Evolutionary conservation across 35 echinoderm and acorn worm species (phyloP).

Genomic region (Holothuria glaberrima): DNA sequence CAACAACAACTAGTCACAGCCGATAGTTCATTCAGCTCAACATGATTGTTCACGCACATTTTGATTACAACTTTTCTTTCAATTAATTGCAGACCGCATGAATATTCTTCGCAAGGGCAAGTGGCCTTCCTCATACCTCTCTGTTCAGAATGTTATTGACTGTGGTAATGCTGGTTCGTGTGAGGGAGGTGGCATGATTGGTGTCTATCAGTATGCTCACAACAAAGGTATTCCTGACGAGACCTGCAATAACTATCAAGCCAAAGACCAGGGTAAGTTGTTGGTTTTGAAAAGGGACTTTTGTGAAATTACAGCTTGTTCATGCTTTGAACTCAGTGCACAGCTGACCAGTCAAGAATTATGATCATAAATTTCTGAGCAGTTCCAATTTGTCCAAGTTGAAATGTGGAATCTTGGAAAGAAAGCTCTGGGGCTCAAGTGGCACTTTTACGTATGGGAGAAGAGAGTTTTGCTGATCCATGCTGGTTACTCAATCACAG

Average conservation of each 20-base stretch:
- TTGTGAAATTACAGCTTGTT: no score
- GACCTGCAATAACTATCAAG: constrained; percentile 98
- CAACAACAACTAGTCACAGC: no score
- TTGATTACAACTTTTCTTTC: neutral
- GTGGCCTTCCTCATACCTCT: constrained; percentile 90
- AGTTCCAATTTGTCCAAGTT: no score
- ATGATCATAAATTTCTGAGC: no score
- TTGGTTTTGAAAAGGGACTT: no score
- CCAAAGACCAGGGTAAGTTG: constrained; percentile 82
- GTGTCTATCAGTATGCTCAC: constrained; percentile 90
- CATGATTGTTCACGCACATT: neutral
- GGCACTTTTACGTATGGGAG: no score
- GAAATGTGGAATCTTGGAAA: no score
- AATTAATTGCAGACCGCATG: constrained; percentile 78
- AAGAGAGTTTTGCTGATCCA: no score
- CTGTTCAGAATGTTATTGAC: constrained; percentile 94
- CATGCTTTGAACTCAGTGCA: no score
- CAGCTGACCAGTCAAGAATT: no score
- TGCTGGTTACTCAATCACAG: no score
- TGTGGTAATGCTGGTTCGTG: constrained; percentile 89
- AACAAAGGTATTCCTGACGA: constrained; percentile 95
- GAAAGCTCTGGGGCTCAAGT: no score
- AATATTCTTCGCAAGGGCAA: constrained; percentile 90
- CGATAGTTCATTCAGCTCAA: neutral
- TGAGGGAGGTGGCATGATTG: constrained; percentile 77